Conservation (phyloP, 2,888 invertebrate species). For the Noctua comes region DNA sequence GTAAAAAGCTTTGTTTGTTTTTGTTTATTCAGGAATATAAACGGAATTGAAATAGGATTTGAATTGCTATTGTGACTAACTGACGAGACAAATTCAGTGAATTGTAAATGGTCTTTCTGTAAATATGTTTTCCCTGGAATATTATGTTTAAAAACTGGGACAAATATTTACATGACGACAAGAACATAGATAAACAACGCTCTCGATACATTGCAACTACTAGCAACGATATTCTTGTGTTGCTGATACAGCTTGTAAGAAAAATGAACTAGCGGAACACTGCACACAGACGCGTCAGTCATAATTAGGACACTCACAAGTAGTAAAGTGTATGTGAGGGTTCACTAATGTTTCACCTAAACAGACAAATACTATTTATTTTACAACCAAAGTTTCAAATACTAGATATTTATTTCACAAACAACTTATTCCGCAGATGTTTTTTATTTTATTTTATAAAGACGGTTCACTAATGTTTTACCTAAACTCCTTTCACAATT, state of each 20-base stretch:
- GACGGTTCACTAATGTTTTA: no score
- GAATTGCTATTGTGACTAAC: neutral
- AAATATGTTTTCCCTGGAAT: neutral
- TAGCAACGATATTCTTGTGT: neutral
- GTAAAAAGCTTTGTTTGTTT: neutral
- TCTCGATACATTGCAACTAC: neutral
- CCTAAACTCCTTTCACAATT: no score
- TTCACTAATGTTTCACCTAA: no score
- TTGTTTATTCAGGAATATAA: neutral
- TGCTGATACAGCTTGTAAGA: neutral
- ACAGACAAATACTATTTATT: no score
- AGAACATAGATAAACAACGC: neutral
- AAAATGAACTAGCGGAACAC: neutral
- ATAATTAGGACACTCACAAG: neutral
- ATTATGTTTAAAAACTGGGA: neutral
- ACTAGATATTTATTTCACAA: no score
- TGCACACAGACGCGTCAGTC: neutral
- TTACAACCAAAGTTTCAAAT: no score
- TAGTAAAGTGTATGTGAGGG: neutral
- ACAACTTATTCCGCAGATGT: no score
- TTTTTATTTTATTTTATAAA: no score
- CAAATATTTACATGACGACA: neutral
- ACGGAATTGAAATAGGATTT: neutral
- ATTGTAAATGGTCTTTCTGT: neutral
- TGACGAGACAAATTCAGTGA: neutral